Evolutionary conservation across 2,113 vertebrate genomes (phyloP).

Genomic region (Aegithalos caudatus): DNA sequence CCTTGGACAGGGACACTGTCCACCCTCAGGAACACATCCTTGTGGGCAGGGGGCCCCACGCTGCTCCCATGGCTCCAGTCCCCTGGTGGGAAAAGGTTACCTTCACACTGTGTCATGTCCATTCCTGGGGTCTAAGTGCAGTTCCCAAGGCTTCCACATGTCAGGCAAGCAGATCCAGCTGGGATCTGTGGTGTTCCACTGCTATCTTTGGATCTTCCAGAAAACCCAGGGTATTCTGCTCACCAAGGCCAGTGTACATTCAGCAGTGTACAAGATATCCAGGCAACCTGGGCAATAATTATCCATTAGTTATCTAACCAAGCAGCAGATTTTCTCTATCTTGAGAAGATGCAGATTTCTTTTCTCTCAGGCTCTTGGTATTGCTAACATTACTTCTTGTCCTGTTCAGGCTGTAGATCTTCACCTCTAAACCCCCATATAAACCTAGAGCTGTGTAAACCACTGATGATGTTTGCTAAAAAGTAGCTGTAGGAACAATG

Average conservation of each 20-base stretch:
- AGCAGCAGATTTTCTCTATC: background rate
- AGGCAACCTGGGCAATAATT: background rate
- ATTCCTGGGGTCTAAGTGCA: background rate
- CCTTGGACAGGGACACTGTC: background rate
- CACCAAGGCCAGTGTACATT: background rate
- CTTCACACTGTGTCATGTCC: too few relatives aligned
- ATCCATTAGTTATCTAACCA: background rate
- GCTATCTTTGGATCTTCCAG: background rate
- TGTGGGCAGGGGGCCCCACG: too few relatives aligned
- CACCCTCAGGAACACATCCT: rapidly evolving
- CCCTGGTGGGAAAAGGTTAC: rapidly evolving
- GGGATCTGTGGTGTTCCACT: background rate
- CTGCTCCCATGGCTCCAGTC: background rate
- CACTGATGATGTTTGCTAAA: background rate
- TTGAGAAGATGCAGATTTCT: background rate
- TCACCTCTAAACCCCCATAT: background rate
- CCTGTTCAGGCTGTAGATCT: background rate
- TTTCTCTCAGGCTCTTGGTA: background rate
- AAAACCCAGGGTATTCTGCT: background rate
- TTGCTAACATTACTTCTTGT: background rate
- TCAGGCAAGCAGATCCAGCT: background rate
- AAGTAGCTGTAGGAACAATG: background rate
- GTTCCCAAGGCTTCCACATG: background rate
- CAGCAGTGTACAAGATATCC: background rate
- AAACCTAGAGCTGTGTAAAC: background rate